Percentiles rank a stretch among this genome's conserved stretches.
Evolutionary conservation across 2,113 vertebrate genomes (phyloP).

Genomic region (Pipa parva): DNA sequence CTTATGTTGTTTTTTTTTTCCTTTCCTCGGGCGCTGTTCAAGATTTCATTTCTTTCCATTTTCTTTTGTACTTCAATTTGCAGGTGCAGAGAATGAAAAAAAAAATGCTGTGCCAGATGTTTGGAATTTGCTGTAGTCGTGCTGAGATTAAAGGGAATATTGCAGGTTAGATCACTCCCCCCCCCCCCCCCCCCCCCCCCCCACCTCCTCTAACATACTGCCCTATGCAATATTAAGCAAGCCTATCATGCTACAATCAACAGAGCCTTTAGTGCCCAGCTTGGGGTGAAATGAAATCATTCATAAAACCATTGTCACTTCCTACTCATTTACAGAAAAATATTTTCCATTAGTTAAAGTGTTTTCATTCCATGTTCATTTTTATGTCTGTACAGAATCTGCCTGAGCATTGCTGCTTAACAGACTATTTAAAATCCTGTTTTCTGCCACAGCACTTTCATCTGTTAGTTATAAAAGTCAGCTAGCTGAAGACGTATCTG

Average conservation of each 20-base stretch:
- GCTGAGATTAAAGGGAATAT: constrained; percentile 60
- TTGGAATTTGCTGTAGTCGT: constrained; percentile 51
- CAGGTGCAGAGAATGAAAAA: constrained; percentile 66
- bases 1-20: constrained; percentile 57
- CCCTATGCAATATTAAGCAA: constrained; percentile 54
- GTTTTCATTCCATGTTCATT: constrained; percentile 15
- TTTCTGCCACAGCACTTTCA: constrained; percentile 19
- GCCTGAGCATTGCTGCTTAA: constrained; percentile 20
- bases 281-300: constrained; percentile 42
- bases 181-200: constrained; percentile 37
- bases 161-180: constrained; percentile 43
- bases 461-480: constrained; percentile 32
- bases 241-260: constrained; percentile 44
- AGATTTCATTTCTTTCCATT: constrained; percentile 71
- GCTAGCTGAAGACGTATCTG: constrained; percentile 32
- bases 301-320: constrained; percentile 35
- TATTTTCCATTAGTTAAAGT: background rate
- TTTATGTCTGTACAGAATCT: constrained; percentile 15
- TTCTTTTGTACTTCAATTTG: constrained; percentile 64
- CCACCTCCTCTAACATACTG: constrained; percentile 37
- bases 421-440: constrained; percentile 19
- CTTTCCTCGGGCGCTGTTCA: constrained; percentile 50
- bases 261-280: constrained; percentile 43
- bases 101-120: constrained; percentile 63
- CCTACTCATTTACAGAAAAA: constrained; percentile 34